These are phyloP conservation scores for Melanotaenia trifasciata DNA, from an alignment of 2,797 vertebrate genomes.

Conservation along the genomic window DNA sequence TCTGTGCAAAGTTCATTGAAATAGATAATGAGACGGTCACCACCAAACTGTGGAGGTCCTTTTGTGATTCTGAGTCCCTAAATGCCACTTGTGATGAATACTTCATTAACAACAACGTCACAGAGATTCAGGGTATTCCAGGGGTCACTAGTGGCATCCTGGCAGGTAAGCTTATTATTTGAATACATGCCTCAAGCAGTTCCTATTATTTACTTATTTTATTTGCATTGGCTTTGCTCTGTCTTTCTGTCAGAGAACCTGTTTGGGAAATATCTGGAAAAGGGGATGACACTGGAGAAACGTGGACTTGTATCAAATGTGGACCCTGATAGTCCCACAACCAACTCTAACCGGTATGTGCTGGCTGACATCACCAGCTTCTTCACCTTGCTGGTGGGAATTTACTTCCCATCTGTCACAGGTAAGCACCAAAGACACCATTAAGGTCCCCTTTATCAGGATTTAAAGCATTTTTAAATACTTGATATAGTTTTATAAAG, in stretches of 20 bases:
- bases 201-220: neutral
- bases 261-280: constrained; percentile 91
- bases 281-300: constrained; percentile 91
- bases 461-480: neutral
- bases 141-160: constrained; percentile 94
- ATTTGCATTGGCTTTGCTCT: neutral
- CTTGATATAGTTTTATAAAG: no score
- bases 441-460: neutral
- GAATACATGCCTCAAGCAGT: neutral
- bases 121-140: constrained; percentile 94
- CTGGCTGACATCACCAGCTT: constrained; percentile 96
- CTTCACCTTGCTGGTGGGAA: constrained; percentile 97
- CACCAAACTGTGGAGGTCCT: constrained; percentile 93
- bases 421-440: constrained; percentile 76
- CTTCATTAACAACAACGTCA: constrained; percentile 92
- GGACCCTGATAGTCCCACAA: constrained; percentile 71
- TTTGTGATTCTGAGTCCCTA: constrained; percentile 93
- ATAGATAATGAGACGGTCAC: constrained; percentile 92
- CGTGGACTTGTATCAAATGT: constrained; percentile 78
- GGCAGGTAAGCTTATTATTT: constrained; percentile 81
- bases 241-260: constrained; percentile 87
- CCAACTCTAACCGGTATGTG: constrained; percentile 90
- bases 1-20: constrained; percentile 93
- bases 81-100: constrained; percentile 96
- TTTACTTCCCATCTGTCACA: constrained; percentile 99